These are phyloP conservation scores for Phrixothrix hirtus DNA, from an alignment of 2,888 invertebrate species.

Conservation along the genomic window DNA sequence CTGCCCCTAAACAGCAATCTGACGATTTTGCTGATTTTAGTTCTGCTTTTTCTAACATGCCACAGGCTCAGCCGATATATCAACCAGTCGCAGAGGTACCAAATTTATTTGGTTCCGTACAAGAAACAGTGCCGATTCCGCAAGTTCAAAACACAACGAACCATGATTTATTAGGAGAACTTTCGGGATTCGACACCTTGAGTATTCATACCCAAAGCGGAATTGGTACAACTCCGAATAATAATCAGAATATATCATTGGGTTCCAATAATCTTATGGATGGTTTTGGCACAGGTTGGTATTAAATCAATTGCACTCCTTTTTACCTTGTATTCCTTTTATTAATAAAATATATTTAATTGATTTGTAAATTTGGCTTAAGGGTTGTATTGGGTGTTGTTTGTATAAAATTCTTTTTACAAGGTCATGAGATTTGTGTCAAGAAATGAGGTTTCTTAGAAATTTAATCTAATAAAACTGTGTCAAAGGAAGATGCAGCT, in stretches of 20 bases:
- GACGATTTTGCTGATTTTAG: constrained; percentile 84
- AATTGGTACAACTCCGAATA: constrained; percentile 23
- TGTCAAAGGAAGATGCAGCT: too few species aligned
- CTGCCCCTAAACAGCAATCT: constrained; percentile 39
- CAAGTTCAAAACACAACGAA: too few species aligned
- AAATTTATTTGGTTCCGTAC: constrained; percentile 8
- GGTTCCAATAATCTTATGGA: constrained; percentile 36
- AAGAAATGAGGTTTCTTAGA: too few species aligned
- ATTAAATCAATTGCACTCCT: constrained; percentile 1
- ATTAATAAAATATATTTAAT: constrained; percentile 1
- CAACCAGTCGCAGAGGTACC: neutral
- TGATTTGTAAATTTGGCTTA: constrained; percentile 2
- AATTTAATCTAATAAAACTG: too few species aligned
- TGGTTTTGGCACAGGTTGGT: constrained; percentile 39
- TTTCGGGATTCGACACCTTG: constrained; percentile 44
- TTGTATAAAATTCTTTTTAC: neutral
- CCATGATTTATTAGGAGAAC: constrained; percentile 48
- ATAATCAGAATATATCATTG: constrained; percentile 26
- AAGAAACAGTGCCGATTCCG: constrained; percentile 13
- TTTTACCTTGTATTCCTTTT: constrained; percentile 8
- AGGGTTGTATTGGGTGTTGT: constrained; percentile 12
- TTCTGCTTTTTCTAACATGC: constrained; percentile 63
- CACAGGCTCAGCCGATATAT: constrained; percentile 1
- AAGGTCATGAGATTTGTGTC: neutral
- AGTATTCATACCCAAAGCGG: constrained; percentile 33